phyloP scores from a whole-genome alignment of 1,140 invertebrate species.

The Aphaenogaster ashmeadi region DNA sequence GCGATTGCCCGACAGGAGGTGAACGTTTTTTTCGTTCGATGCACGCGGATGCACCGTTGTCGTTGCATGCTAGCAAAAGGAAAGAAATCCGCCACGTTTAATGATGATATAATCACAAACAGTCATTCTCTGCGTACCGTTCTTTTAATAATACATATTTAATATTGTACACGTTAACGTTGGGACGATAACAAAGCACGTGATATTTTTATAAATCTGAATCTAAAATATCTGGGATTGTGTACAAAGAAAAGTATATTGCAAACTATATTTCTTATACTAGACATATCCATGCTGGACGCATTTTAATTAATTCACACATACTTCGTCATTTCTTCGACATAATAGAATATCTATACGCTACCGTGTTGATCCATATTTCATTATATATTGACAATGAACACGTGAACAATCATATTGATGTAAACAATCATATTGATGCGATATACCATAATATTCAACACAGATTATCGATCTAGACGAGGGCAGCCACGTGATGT shows the following conservation, averaged over 20 bases:
- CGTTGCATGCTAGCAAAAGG: neutral
- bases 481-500: neutral
- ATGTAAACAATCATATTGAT: neutral
- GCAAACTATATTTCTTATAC: neutral
- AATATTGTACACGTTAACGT: slow-evolving; percentile 5
- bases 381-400: neutral
- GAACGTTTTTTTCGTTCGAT: slow-evolving; percentile 19
- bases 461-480: slow-evolving; percentile 42
- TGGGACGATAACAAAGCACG: neutral
- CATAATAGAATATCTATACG: neutral
- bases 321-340: neutral
- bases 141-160: slow-evolving; percentile 33
- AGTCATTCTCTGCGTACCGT: slow-evolving; percentile 25
- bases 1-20: slow-evolving; percentile 28
- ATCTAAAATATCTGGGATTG: neutral
- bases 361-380: neutral
- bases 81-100: slow-evolving; percentile 51
- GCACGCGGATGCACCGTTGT: slow-evolving; percentile 24
- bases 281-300: no score
- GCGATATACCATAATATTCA: neutral
- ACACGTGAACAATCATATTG: neutral
- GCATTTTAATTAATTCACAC: neutral
- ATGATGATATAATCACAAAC: slow-evolving; percentile 61
- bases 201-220: slow-evolving; percentile 15
- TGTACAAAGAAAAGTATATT: neutral